Evolutionary conservation across 92 coral and sea anemone species (phyloP).

Genomic region (Diadumene lineata): DNA sequence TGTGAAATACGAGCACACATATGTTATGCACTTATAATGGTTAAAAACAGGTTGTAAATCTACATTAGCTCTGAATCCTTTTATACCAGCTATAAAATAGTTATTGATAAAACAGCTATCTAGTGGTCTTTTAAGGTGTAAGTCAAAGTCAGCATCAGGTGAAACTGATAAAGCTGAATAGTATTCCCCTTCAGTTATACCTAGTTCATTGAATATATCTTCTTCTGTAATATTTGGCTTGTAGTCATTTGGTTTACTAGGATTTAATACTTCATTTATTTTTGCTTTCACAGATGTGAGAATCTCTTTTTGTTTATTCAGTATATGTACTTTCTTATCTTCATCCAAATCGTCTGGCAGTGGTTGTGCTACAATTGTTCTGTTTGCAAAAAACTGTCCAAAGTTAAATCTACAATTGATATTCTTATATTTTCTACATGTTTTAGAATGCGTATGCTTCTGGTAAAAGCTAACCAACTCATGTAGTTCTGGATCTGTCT

Average conservation of each 20-base stretch:
- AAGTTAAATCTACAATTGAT: constrained; percentile 33
- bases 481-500: constrained; percentile 37
- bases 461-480: constrained; percentile 39
- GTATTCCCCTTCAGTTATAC: constrained; percentile 56
- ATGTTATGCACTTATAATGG: no score
- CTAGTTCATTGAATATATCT: constrained; percentile 36
- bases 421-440: constrained; percentile 35
- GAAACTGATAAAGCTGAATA: constrained; percentile 65
- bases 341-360: constrained; percentile 30
- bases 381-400: constrained; percentile 46
- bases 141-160: constrained; percentile 62
- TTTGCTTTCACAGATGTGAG: constrained; percentile 41
- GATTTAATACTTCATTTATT: constrained; percentile 39
- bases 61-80: no score
- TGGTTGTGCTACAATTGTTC: constrained; percentile 52
- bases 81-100: no score
- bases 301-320: constrained; percentile 27
- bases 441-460: constrained; percentile 37
- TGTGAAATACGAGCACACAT: no score
- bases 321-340: not conserved
- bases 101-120: no score
- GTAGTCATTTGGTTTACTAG: constrained; percentile 30
- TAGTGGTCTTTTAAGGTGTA: no score
- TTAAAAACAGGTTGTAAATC: no score
- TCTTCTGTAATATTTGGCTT: constrained; percentile 26